phyloP scores from a whole-genome alignment of 2,888 invertebrate genomes.

The Ochropacha duplaris region DNA sequence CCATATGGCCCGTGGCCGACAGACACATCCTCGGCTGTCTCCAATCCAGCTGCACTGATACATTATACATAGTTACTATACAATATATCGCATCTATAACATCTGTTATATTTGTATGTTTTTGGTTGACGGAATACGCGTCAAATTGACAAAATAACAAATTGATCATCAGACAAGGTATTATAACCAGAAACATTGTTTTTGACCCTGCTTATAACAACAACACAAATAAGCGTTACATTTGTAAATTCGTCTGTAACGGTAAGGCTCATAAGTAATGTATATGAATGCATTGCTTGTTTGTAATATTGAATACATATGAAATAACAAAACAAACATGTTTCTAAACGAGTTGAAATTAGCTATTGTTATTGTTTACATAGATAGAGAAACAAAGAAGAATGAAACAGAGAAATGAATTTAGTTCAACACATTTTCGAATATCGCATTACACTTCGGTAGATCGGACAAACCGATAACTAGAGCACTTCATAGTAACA shows the following conservation, averaged over 20 bases:
- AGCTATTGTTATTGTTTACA: slow-evolving; percentile 48
- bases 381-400: slow-evolving; percentile 30
- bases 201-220: too few relatives aligned
- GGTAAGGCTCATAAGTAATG: slow-evolving; percentile 2
- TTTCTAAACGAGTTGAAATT: slow-evolving; percentile 43
- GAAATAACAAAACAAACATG: slow-evolving; percentile 43
- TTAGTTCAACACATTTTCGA: slow-evolving; percentile 61
- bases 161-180: neutral
- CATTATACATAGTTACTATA: slow-evolving; percentile 46
- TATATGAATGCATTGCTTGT: slow-evolving; percentile 34
- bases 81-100: slow-evolving; percentile 28
- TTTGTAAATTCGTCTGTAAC: slow-evolving; percentile 20
- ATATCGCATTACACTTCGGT: slow-evolving; percentile 26
- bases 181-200: neutral
- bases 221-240: slow-evolving; percentile 13
- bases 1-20: slow-evolving; percentile 76
- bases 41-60: slow-evolving; percentile 51
- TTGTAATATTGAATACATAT: slow-evolving; percentile 20
- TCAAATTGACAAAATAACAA: neutral
- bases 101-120: slow-evolving; percentile 16
- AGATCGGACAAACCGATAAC: slow-evolving; percentile 15
- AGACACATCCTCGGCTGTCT: slow-evolving; percentile 70
- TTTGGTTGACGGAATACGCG: neutral
- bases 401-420: slow-evolving; percentile 33
- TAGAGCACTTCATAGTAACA: slow-evolving; percentile 16